Evolutionary conservation across 2,888 invertebrate genomes (phyloP), one percentile per base, ranked within the genome.

Genomic region (Argyresthia goedartella): DNA sequence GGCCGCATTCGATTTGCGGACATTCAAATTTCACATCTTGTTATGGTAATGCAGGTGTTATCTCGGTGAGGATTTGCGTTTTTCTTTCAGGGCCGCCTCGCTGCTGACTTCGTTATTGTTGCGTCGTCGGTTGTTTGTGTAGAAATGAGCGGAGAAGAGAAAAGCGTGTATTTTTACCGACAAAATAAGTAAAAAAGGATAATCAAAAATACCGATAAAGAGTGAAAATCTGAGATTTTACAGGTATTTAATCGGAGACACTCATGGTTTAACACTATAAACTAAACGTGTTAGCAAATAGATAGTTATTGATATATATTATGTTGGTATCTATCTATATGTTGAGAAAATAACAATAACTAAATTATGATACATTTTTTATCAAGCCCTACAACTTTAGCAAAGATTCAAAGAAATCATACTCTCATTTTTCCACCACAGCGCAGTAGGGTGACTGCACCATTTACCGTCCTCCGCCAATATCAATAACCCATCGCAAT

Each of bases 1-100:
- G 69, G 73, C 61, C 60, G 69, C 49, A 84, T 85, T 81, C 76
- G 84, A 80, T 85, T 81, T 84, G 81, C 65, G 81, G 77, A 79
- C 84, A 81, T 82, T 82, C 82, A 82, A 85, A 85, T 85, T 84
- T 78, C 74, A 74, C 69, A 74, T 84, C 84, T 85, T 84, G 85
- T 86, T 85, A 86, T 86, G 86, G 75, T 78, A 86, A 86, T 85
- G 64, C 77, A 80, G 75, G 82, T 81, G 82, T 82, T 81, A 79
- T 81, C 69, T 81, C 67, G 79, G 79, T 71, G 46, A 66, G 65
- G 69, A 60, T 73, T 69, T 64, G 53, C 51, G 53, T 56, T 59
- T 51, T 60, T 57, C 50, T 45, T 51, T 43, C 8, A 10, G 36
- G 43, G 52, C 3, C 25, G 52, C 54, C 51, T 58, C 59, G 56